Evolutionary conservation across 2,888 invertebrate species (phyloP), one percentile per base, ranked within the genome.

Genomic region (Hetaerina titia): DNA sequence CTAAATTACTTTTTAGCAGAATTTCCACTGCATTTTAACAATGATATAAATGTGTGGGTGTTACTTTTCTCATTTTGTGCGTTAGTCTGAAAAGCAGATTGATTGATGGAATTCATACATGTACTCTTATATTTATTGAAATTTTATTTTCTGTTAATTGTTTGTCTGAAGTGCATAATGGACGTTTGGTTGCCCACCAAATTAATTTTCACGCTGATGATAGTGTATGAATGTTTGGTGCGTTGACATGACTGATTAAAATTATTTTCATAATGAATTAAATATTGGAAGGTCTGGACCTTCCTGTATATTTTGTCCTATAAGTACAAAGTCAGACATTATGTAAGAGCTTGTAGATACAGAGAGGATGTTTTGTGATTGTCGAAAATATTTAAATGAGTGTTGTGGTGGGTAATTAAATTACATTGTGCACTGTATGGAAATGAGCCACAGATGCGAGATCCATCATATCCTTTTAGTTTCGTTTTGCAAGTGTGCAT

Each of bases 281-380:
- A 92, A 69, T 69, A 74, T 92, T 69, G 92, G 92, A 92, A 92
- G 92, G 31, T 31, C 19, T 74, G 45, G 25, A 56, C 31, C 92
- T 92, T 92, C 92, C 92, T 92, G 64, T 92, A 92, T 92, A 92
- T 92, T 92, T 92, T 92, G 92, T 92, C 92, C 92, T 92, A 92
- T 92, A 92, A 92, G 92, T 92, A 92, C 92, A 92, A 92, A 92
- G 89, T 89, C 89, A 89, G 92, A 69, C 92, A 92, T 92, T 57
- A 69, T 92, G 92, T 92, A 92, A 69, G 92, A 92, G 92, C 92
- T 92, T 92, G 92, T 92, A 92, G 92, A 92, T 92, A 92, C 69
- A 69, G 92, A 92, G 92, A 92, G 92, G 92, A 92, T 92, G 92
- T 69, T 92, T 92, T 92, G 92, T 69, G 92, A 92, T 92, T 92